Conservation (phyloP, 2,888 invertebrate genomes). For the Tetragonula carbonaria region DNA sequence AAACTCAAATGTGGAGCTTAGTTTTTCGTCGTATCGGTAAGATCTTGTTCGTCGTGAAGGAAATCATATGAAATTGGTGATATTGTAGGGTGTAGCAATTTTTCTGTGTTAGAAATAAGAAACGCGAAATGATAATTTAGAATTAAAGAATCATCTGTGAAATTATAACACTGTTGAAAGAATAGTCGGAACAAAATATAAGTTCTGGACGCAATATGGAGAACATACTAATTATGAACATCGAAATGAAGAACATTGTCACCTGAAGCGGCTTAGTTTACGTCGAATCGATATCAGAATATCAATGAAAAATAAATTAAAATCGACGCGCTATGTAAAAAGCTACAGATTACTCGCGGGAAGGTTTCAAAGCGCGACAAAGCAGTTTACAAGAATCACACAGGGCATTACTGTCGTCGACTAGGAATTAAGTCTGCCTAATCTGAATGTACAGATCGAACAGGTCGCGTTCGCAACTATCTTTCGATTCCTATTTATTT, state of each 20-base stretch:
- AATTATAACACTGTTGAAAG: no score
- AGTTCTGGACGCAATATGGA: not conserved
- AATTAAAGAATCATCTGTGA: no score
- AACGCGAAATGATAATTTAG: not conserved
- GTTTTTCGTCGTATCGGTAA: not conserved
- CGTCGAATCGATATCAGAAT: constrained; percentile 1
- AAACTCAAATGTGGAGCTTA: not conserved
- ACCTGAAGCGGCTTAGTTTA: not conserved
- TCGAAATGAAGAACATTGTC: not conserved
- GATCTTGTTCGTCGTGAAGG: not conserved
- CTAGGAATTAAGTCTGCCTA: constrained; percentile 31
- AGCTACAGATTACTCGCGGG: not conserved
- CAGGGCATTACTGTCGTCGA: constrained; percentile 36
- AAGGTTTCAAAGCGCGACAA: not conserved
- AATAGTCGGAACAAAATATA: no score
- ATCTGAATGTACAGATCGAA: constrained; percentile 20
- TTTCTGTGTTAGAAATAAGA: not conserved
- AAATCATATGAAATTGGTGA: not conserved
- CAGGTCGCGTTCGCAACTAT: not conserved
- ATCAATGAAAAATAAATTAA: not conserved
- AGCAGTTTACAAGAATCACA: constrained; percentile 24
- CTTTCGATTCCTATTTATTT: not conserved
- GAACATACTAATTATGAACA: no score
- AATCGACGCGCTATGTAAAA: not conserved
- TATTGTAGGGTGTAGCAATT: not conserved